These are phyloP conservation scores for Formica aserva DNA, from an alignment of 2,888 invertebrate genomes.

Conservation along the genomic window DNA sequence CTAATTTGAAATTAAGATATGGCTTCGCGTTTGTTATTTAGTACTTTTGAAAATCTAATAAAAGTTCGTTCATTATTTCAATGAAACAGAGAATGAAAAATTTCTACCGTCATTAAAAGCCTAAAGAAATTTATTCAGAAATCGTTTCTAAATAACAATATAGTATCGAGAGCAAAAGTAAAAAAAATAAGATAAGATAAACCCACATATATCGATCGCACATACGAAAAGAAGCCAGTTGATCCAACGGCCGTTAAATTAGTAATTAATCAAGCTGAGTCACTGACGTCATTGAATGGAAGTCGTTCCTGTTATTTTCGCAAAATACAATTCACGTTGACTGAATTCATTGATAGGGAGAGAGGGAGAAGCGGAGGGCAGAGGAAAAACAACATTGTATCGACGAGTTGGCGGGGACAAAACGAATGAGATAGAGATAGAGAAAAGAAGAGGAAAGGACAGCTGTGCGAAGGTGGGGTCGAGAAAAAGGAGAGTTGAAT, in stretches of 20 bases:
- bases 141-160: neutral
- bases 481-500: conserved; percentile 23
- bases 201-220: neutral
- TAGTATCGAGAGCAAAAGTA: neutral
- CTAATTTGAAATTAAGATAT: neutral
- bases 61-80: neutral
- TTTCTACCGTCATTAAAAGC: neutral
- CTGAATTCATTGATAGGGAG: neutral
- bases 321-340: conserved; percentile 29
- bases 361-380: conserved; percentile 37
- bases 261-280: conserved; percentile 54
- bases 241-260: conserved; percentile 50
- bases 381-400: conserved; percentile 29
- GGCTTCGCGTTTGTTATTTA: neutral
- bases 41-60: neutral
- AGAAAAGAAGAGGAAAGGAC: conserved; percentile 8
- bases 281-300: conserved; percentile 47
- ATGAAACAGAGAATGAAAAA: neutral
- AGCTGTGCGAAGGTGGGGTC: neutral
- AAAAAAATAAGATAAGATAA: neutral
- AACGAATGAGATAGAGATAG: neutral
- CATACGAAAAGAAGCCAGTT: conserved; percentile 12
- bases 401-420: neutral
- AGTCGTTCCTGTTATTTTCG: conserved; percentile 36
- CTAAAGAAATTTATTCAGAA: neutral